Base-by-base conservation (phyloP, 2,113 vertebrate species). In the Lepidothrix coronata region DNA sequence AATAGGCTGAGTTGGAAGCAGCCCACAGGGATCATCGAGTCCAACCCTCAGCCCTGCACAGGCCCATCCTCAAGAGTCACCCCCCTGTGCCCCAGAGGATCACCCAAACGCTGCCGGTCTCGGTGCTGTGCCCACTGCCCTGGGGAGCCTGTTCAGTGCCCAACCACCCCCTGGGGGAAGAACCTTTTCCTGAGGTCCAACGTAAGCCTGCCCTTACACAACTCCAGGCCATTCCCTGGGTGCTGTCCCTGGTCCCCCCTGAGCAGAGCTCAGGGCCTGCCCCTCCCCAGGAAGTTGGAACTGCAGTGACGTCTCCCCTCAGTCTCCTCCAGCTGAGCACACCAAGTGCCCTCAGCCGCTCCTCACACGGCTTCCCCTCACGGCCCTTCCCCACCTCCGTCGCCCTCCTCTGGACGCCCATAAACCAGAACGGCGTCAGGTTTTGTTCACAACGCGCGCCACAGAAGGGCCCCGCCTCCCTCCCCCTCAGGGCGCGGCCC, bases 401-500 rank as follows among this genome's bases (percentile, higher is more conserved):
- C 21, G 41, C 41, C 41, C 37, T 20, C 18, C 12, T 30, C 4
- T 7, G 14, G 19, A 17, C 27, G 54, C 54, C 11, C 11, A 6
- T 12, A 12, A 11, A 19, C 12, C 23, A 24, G 7, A 14, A 49
- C 23, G 12, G 11, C 12, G 12, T 4, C 22, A 24, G 12, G 12
- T 49, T 49, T 49, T 49, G 23, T 13, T 49, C 48, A 21, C 19
- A 46, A 46, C 46, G 46, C 46, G 19, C 46, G 46, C 18, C 16
- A 17, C 16, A 46, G 44, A 46, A 20, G 19, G 19, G 7, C 44
- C 18, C 44, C 7, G 18, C 18, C 48, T 0, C 8, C 1, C 17
- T 0, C 14, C 10, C 28, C 13, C 37, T 5, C 54, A 67, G 17
- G 1, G 4, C 1, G 0, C 2, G 0, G 0, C 2, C 3, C 4